Base-by-base conservation (phyloP, 2,797 vertebrate genomes). In the Astyanax mexicanus region DNA sequence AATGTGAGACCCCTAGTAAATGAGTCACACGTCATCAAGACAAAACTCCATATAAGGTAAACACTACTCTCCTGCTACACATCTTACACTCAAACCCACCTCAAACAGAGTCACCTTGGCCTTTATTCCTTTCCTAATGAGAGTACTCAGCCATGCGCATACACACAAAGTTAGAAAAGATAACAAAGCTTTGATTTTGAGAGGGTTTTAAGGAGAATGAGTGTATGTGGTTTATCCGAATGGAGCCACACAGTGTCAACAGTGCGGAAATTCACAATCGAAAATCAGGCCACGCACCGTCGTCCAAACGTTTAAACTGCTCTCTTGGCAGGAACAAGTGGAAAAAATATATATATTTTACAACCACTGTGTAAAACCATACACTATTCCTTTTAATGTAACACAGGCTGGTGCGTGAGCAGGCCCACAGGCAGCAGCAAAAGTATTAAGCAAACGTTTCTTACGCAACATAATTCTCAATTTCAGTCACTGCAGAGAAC, bases 21-120 rank as follows among this genome's bases (percentile, higher is more conserved):
- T 90, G 90, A 92, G 84, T 90, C 88, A 83, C 80, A 76, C 54
- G 70, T 75, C 79, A 90, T 84, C 66, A 85, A 84, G 85, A 83
- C 54, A 86, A 86, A 92, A 87, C 84, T 78, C 91, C 89, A 88
- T 92, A 91, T 88, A 91, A 91, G 91, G 90, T 83, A 67, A 87
- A 86, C 52, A 57, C 81, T 69, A 78, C 6, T 77, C 83, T 69
- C 76, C 21, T 74, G 84, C 75, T 57, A 54, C 51, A 32, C 58
- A 49, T n/a, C n/a, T n/a, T 49, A 45, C 47, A 67, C 75, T 77
- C 44, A 32, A 45, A 64, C 45, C n/a, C 68, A 32, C 23, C 27
- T 64, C 21, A 65, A 45, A 19, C 19, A 25, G 9, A 67, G 35
- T 42, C n/a, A 69, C 51, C 60, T 64, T 55, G 15, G 25, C 37